A percentile compares a stretch with the other conserved stretches of the same genome.
phyloP scores from a whole-genome alignment of 2,797 vertebrate species.

The Pogonophryne albipinna region DNA sequence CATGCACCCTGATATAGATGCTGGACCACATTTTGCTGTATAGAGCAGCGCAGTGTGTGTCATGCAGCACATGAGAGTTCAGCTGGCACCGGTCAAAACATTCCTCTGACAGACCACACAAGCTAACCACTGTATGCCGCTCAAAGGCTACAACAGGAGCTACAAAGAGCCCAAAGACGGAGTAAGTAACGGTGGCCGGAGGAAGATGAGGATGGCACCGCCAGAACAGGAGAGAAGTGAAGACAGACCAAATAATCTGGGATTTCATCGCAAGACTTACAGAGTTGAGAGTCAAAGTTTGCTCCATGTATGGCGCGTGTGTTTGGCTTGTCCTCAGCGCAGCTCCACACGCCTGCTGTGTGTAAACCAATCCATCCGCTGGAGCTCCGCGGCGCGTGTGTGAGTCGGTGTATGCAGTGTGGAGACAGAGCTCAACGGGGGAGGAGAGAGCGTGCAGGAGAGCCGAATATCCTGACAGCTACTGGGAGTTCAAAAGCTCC shows the following conservation, averaged over 20 bases:
- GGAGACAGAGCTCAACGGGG: conserved; percentile 53
- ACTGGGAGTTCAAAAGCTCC: conserved; percentile 81
- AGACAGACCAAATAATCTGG: conserved; percentile 19
- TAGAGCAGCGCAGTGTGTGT: conserved; percentile 65
- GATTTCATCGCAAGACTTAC: conserved; percentile 79
- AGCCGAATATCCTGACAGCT: conserved; percentile 78
- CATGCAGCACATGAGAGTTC: conserved; percentile 65
- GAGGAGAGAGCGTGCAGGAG: conserved; percentile 64
- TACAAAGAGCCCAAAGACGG: conserved; percentile 71
- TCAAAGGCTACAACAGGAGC: conserved; percentile 65
- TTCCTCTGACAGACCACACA: conserved; percentile 80
- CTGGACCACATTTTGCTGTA: conserved; percentile 39
- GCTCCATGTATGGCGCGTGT: conserved; percentile 83
- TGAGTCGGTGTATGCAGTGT: conserved; percentile 58
- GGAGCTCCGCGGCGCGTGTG: conserved; percentile 58
- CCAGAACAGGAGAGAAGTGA: conserved; percentile 20
- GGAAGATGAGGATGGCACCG: conserved; percentile 52
- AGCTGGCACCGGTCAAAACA: conserved; percentile 76
- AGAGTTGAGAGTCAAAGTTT: conserved; percentile 85
- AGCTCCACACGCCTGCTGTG: conserved; percentile 76
- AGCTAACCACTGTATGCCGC: conserved; percentile 70
- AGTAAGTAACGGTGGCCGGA: conserved; percentile 39
- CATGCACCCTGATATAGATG: conserved; percentile 50
- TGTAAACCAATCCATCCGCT: conserved; percentile 81
- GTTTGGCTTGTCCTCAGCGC: conserved; percentile 76